Percentiles rank a stretch among this genome's conserved stretches.
Evolutionary conservation across 2,888 invertebrate genomes (phyloP).

Genomic region (Strigamia maritima): DNA sequence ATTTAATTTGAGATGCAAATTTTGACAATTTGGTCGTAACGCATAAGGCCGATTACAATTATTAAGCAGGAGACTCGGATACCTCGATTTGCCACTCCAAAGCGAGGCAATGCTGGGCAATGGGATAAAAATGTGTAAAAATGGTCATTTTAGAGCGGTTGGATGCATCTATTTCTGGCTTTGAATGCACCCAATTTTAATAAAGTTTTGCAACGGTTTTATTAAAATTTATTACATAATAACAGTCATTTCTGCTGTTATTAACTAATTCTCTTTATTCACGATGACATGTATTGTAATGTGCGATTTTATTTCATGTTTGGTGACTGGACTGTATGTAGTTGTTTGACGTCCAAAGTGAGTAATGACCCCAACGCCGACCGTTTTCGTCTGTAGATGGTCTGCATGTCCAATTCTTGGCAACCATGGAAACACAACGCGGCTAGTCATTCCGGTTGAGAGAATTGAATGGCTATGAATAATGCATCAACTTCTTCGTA

Average conservation of each 20-base stretch:
- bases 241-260: neutral
- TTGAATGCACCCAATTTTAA: too few relatives aligned
- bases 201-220: too few relatives aligned
- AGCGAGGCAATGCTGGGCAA: too few relatives aligned
- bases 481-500: constrained; percentile 17
- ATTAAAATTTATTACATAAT: too few relatives aligned
- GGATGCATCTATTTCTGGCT: too few relatives aligned
- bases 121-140: too few relatives aligned
- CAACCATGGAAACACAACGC: constrained; percentile 18
- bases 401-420: constrained; percentile 17
- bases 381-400: constrained; percentile 13
- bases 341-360: neutral
- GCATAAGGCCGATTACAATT: too few relatives aligned
- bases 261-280: neutral
- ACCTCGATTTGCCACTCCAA: too few relatives aligned
- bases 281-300: neutral
- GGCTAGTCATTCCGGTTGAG: constrained; percentile 21
- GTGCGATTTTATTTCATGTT: constrained; percentile 20
- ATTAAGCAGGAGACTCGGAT: too few relatives aligned
- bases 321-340: neutral
- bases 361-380: constrained; percentile 2
- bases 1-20: too few relatives aligned
- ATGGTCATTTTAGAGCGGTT: too few relatives aligned
- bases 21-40: too few relatives aligned
- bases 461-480: constrained; percentile 7